Base-by-base conservation (phyloP, 1,140 invertebrate genomes). In the Drosophila pallidifrons region DNA sequence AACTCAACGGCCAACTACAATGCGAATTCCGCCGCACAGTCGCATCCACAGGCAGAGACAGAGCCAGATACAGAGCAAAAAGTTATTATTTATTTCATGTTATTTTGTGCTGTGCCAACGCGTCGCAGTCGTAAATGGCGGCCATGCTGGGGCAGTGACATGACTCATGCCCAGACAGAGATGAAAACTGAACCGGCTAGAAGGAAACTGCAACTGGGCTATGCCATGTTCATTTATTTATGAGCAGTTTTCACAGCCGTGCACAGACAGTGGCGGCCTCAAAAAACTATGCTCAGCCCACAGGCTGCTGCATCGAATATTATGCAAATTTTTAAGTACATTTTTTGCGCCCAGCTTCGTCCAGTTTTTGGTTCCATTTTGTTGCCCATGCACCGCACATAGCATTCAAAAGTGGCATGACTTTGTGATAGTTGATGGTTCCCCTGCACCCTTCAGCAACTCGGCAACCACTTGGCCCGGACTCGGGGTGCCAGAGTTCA, bases 1-100 rank as follows among this genome's bases (percentile, higher is more conserved):
- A 88, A 88, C 83, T 87, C 79, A 81, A 64, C 67, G 65, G 51
- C 8, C 60, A 35, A 57, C 77, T 67, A 73, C 71, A 64, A 54
- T 47, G 41, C 46, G 54, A 38, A 69, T 41, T 20, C 20, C 54
- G 64, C 15, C n/a, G 47, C 13, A 35, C 16, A 45, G 28, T 10
- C 35, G 30, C n/a, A 60, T n/a, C 16, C 43, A 15, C 13, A 65
- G 10, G 6, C n/a, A 76, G 69, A 79, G 47, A 79, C 38, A 38
- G 20, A n/a, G n/a, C n/a, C n/a, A n/a, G n/a, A n/a, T n/a, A n/a
- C n/a, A n/a, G n/a, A n/a, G 72, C 63, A 66, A 88, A 88, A 86
- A 87, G 85, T 88, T 88, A 88, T 88, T 88, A 88, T 88, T 88
- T 88, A 88, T 88, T 89, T 89, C 73, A 89, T 88, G 83, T 89